Base-by-base conservation (phyloP, 2,888 invertebrate species). In the Theodoxus fluviatilis region DNA sequence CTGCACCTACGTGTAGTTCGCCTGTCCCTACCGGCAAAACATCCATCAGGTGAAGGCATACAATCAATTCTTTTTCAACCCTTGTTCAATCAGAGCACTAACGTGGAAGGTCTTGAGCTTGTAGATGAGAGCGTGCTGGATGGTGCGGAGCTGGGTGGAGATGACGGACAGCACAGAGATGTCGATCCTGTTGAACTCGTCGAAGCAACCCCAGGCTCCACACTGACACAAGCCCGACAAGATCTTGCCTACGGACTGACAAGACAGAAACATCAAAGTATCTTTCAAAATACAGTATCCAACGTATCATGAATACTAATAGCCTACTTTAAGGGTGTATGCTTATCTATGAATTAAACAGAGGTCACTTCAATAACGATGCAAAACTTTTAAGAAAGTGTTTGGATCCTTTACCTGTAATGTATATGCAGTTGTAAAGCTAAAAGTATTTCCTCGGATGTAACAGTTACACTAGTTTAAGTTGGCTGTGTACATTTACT, bases 161-260 rank as follows among this genome's bases (percentile, higher is more conserved):
- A 96, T 95, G 1, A 96, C 95, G 18, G 95, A 96, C 25, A 96
- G 88, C 55, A 96, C 95, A 0, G 95, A 95, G 4, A 94, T 92
- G 76, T 96, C 95, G 76, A 96, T 96, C 37, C 95, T 90, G 55
- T 74, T 74, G 64, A 74, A 74, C 55, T 74, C 74, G 35, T 74
- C 74, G 63, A 74, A 70, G 35, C 96, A 96, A 1, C 96, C 96
- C 96, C 96, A 96, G 3, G 95, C 95, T 0, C 96, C 96, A 84
- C 94, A 94, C 84, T 94, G 94, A 68, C 92, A 92, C 63, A 94
- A 88, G 0, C 94, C 87, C 92, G 87, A 86, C 77, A 84, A 85
- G 72, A 87, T 87, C 76, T 87, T 87, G 12, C 87, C 87, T 66
- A 94, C 91, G 0, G 95, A 94, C 76, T 93, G 91, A 31, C 73